phyloP scores from a whole-genome alignment of 2,888 invertebrate genomes.

The Luperina testacea region DNA sequence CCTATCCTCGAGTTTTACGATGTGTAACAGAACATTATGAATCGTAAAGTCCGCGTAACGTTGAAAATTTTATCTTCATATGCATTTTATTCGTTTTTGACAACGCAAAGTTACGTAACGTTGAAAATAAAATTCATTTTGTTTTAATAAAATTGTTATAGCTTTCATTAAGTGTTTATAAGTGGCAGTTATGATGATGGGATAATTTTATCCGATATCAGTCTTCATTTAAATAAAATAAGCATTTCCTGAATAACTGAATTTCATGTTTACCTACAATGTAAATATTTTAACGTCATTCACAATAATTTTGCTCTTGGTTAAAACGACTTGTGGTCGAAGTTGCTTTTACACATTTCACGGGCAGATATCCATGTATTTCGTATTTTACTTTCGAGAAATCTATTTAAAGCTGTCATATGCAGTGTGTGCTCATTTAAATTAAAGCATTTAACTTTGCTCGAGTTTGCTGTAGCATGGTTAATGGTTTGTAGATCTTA shows the following conservation, averaged over 20 bases:
- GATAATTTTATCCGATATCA: neutral
- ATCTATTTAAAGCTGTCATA: slow-evolving; percentile 21
- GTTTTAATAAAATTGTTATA: slow-evolving; percentile 11
- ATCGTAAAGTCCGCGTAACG: slow-evolving; percentile 44
- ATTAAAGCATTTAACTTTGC: slow-evolving; percentile 25
- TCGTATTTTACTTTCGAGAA: slow-evolving; percentile 27
- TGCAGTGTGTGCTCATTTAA: slow-evolving; percentile 12
- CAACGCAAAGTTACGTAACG: slow-evolving; percentile 27
- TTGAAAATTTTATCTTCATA: slow-evolving; percentile 26
- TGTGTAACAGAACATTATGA: slow-evolving; percentile 50
- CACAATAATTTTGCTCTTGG: neutral
- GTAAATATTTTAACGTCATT: slow-evolving; percentile 2
- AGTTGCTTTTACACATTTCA: slow-evolving; percentile 20
- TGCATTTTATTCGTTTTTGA: slow-evolving; percentile 42
- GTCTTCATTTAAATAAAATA: slow-evolving; percentile 15
- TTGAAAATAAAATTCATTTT: slow-evolving; percentile 23
- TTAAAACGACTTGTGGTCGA: slow-evolving; percentile 2
- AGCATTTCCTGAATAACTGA: slow-evolving; percentile 5
- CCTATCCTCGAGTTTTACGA: slow-evolving; percentile 45
- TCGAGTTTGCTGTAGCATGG: neutral
- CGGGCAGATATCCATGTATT: slow-evolving; percentile 1
- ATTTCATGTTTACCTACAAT: neutral
- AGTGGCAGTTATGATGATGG: neutral
- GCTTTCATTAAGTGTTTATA: slow-evolving; percentile 7
- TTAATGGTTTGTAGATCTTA: slow-evolving; percentile 1